Percentiles rank a stretch among this genome's conserved stretches.
Evolutionary conservation across 2,888 invertebrate genomes (phyloP).

Genomic region (Schrankia costaestrigalis): DNA sequence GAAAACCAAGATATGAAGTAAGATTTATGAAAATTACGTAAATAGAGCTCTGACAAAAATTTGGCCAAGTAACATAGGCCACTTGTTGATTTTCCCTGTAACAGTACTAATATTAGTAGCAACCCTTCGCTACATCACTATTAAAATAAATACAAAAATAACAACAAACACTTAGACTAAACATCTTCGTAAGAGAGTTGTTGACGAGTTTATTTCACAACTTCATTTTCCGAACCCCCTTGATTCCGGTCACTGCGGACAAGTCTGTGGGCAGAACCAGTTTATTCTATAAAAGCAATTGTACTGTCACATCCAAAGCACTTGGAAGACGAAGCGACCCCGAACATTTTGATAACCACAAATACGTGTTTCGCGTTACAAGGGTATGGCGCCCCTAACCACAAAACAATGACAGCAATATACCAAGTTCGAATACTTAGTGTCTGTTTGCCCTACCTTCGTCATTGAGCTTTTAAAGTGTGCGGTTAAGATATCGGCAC

Average conservation of each 20-base stretch:
- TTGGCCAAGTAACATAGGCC: too few species aligned
- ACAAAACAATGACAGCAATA: conserved; percentile 61
- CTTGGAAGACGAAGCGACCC: conserved; percentile 42
- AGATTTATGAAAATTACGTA: too few species aligned
- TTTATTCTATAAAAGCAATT: conserved; percentile 27
- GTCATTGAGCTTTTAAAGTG: conserved; percentile 43
- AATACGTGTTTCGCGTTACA: conserved; percentile 57
- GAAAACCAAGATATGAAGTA: too few species aligned
- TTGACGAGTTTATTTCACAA: conserved; percentile 7
- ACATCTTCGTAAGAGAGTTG: conserved; percentile 4
- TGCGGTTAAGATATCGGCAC: conserved; percentile 29
- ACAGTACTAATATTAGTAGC: too few species aligned
- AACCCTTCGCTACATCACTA: too few species aligned
- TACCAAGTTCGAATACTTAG: conserved; percentile 59
- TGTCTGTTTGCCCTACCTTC: conserved; percentile 44
- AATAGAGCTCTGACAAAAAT: too few species aligned
- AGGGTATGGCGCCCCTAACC: conserved; percentile 48
- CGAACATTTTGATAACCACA: conserved; percentile 56
- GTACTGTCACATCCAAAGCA: conserved; percentile 33
- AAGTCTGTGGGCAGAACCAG: conserved; percentile 11
- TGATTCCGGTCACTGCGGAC: conserved; percentile 12
- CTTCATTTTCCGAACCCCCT: conserved; percentile 13
- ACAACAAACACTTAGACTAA: too few species aligned
- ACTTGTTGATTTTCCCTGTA: too few species aligned
- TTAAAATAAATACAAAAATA: too few species aligned